phyloP scores from a whole-genome alignment of 2,797 vertebrate species.

The Smutsia gigantea region DNA sequence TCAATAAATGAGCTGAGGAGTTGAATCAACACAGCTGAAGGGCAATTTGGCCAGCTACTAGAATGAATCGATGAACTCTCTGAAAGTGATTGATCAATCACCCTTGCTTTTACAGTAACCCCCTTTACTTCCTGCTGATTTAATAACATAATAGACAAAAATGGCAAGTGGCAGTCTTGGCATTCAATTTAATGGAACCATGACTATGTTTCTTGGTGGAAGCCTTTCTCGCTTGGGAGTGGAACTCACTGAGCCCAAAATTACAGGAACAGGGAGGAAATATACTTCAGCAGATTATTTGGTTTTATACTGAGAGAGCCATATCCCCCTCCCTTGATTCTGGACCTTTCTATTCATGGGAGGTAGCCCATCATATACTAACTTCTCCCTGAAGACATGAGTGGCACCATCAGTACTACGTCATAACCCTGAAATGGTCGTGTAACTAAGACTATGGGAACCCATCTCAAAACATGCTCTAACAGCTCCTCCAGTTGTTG shows the following conservation, averaged over 20 bases:
- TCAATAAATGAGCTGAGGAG: constrained; percentile 36
- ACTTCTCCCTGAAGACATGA: not conserved
- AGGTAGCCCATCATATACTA: not conserved
- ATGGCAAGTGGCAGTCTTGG: not conserved
- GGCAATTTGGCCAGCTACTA: constrained; percentile 46
- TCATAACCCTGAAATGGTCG: not conserved
- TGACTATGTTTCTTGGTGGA: not conserved
- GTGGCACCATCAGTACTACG: not conserved
- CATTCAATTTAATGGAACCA: constrained; percentile 23
- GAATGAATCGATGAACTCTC: constrained; percentile 19
- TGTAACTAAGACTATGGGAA: not conserved
- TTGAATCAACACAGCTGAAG: constrained; percentile 44
- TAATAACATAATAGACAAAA: not conserved
- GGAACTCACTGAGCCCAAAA: not conserved
- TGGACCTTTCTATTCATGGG: not conserved
- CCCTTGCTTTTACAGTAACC: not conserved
- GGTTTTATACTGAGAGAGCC: not conserved
- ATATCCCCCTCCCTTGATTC: not conserved
- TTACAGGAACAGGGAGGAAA: not conserved
- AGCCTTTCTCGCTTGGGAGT: not conserved
- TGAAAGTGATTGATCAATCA: constrained; percentile 57
- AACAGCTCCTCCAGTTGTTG: not conserved
- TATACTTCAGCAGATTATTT: not conserved
- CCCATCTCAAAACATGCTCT: not conserved
- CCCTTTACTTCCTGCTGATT: constrained; percentile 48